Evolutionary conservation across 2,797 vertebrate genomes (phyloP).

Genomic region (Masticophis lateralis): DNA sequence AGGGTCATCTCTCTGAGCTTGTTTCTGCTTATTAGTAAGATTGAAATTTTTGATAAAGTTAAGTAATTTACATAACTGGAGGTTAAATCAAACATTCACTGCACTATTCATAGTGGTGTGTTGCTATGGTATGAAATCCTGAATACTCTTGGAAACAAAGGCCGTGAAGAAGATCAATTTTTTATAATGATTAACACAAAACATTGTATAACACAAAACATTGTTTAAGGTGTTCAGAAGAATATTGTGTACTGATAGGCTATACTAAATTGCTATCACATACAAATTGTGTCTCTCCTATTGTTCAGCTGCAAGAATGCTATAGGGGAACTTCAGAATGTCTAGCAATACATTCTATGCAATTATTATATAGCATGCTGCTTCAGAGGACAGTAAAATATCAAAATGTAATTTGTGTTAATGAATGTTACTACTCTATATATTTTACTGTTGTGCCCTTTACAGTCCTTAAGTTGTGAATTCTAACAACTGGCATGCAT

Average conservation of each 20-base stretch:
- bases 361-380: slow-evolving; percentile 48
- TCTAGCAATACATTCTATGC: not conserved
- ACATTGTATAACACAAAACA: not conserved
- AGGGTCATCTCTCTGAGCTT: not conserved
- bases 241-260: slow-evolving; percentile 26
- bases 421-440: slow-evolving; percentile 47
- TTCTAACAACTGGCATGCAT: slow-evolving; percentile 32
- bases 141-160: not conserved
- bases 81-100: not conserved
- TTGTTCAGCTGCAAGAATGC: slow-evolving; percentile 44
- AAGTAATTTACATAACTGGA: not conserved
- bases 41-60: not conserved
- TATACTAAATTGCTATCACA: slow-evolving; percentile 21
- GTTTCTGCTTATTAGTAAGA: not conserved
- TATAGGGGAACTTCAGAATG: slow-evolving; percentile 29
- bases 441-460: slow-evolving; percentile 42
- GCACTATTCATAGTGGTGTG: not conserved
- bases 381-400: slow-evolving; percentile 32
- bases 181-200: not conserved
- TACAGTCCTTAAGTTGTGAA: slow-evolving; percentile 32
- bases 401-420: slow-evolving; percentile 51
- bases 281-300: slow-evolving; percentile 31
- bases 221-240: slow-evolving; percentile 27
- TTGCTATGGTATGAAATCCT: not conserved
- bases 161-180: not conserved